These are phyloP conservation scores for Drosophila varians DNA, from an alignment of 1,140 invertebrate genomes.

Conservation along the genomic window DNA sequence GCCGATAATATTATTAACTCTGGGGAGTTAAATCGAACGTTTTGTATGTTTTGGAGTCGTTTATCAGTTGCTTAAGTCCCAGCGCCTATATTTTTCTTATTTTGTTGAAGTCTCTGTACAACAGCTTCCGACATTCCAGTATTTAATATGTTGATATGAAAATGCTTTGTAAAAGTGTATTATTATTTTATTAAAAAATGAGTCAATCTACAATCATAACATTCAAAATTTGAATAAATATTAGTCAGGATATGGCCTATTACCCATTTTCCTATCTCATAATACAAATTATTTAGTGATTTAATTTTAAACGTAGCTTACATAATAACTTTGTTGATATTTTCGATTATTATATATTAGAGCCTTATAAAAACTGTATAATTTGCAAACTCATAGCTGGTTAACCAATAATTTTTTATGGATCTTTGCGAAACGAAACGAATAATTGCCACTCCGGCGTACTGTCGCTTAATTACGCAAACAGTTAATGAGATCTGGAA, in stretches of 20 bases:
- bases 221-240: too few species aligned
- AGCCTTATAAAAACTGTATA: neutral
- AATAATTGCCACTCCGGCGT: neutral
- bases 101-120: neutral
- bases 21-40: constrained; percentile 75
- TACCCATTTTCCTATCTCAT: too few species aligned
- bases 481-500: constrained; percentile 50
- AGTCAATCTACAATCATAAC: too few species aligned
- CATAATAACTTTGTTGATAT: too few species aligned
- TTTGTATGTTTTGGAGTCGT: constrained; percentile 79
- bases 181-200: too few species aligned
- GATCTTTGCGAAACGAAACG: neutral
- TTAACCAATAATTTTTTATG: too few species aligned
- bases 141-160: neutral
- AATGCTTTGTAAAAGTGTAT: neutral
- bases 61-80: constrained; percentile 70
- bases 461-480: constrained; percentile 62
- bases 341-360: too few species aligned
- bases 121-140: constrained; percentile 57
- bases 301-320: too few species aligned
- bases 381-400: too few species aligned
- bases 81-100: neutral
- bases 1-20: constrained; percentile 82
- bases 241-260: too few species aligned
- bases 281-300: too few species aligned